phyloP scores from a whole-genome alignment of 2,113 vertebrate species.

The Tretioscincus oriximinensis region DNA sequence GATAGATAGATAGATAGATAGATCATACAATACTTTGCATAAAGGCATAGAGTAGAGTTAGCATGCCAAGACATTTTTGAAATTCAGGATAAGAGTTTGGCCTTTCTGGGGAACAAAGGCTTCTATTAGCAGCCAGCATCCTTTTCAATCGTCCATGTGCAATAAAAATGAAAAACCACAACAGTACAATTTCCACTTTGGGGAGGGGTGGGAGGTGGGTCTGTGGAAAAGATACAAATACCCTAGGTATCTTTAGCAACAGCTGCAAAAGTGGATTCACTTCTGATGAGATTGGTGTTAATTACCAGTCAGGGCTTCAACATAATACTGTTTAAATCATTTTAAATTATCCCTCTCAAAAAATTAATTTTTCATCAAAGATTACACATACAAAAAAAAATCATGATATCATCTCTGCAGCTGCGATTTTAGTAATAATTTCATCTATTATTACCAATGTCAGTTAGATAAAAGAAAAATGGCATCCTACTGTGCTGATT shows the following conservation, averaged over 20 bases:
- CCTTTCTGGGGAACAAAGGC: conserved; percentile 64
- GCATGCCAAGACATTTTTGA: conserved; percentile 36
- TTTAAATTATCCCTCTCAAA: conserved; percentile 87
- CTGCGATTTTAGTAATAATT: conserved; percentile 90
- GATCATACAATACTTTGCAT: conserved; percentile 18
- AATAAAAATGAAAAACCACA: conserved; percentile 76
- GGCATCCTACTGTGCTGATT: conserved; percentile 84
- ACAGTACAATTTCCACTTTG: conserved; percentile 73
- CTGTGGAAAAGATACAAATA: conserved; percentile 74
- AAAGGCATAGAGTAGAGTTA: conserved; percentile 40
- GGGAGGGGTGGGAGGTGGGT: not conserved
- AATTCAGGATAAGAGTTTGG: conserved; percentile 44
- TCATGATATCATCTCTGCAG: conserved; percentile 91
- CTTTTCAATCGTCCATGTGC: conserved; percentile 68
- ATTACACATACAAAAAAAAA: conserved; percentile 78
- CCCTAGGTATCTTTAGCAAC: conserved; percentile 80
- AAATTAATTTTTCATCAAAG: conserved; percentile 82
- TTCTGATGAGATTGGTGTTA: conserved; percentile 83
- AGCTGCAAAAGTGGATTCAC: conserved; percentile 80
- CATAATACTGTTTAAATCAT: conserved; percentile 86
- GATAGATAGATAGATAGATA: conserved; percentile 26
- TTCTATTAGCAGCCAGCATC: conserved; percentile 61
- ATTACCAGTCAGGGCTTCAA: conserved; percentile 82
- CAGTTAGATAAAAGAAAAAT: conserved; percentile 90
- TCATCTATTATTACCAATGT: conserved; percentile 93